phyloP scores from a whole-genome alignment of 2,797 vertebrate species.

The Diceros bicornis region DNA sequence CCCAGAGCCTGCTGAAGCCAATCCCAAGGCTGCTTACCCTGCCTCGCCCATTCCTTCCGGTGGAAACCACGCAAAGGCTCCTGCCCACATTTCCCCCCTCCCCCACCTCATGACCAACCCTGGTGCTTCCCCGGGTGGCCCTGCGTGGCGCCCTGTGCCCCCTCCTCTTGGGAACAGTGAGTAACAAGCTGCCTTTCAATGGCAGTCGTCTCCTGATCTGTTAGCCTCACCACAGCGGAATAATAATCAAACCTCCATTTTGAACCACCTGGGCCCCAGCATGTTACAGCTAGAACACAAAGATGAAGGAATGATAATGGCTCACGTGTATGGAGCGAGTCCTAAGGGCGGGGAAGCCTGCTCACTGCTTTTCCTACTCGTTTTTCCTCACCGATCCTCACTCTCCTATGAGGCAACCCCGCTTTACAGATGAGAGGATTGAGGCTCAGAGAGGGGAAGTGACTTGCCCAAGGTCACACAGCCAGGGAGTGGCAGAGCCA shows the following conservation, averaged over 20 bases:
- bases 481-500: not conserved
- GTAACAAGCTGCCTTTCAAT: not conserved
- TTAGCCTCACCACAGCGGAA: not conserved
- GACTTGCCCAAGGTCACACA: not conserved
- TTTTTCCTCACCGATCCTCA: not conserved
- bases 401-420: not conserved
- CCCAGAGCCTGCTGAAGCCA: not conserved
- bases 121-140: not conserved
- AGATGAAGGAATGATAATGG: not conserved
- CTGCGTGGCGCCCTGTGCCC: accelerated
- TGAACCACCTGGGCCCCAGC: not conserved
- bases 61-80: not conserved
- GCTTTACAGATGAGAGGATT: not conserved
- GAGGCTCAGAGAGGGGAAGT: not conserved
- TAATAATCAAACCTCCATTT: not conserved
- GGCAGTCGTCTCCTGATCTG: not conserved
- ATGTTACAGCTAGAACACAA: not conserved
- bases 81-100: accelerated
- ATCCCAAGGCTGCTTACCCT: not conserved
- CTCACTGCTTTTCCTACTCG: not conserved
- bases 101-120: not conserved
- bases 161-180: not conserved
- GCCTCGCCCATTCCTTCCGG: not conserved
- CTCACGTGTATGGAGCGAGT: not conserved
- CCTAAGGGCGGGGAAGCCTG: not conserved